Evolutionary conservation across 23 tunicate species (phyloP), one percentile per base, ranked within the genome.

Genomic region (Phallusia fumigata): DNA sequence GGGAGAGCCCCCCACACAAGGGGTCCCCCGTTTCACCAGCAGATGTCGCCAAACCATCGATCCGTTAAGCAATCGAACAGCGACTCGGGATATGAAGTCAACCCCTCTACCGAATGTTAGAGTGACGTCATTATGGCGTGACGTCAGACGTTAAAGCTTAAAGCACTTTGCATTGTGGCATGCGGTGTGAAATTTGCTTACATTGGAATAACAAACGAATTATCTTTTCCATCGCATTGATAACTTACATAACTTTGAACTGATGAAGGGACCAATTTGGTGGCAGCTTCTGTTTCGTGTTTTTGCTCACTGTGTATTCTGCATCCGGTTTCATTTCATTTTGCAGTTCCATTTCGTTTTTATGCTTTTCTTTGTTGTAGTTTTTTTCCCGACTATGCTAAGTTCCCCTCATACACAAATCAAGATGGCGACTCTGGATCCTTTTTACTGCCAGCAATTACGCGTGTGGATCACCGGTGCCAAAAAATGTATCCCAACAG

Each of bases 41-140:
- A 81, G 52, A 65, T 28, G 33, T 81, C 84, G 18, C 84, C 76
- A 3, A 40, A 1, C 69, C 80, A 74, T 30, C 69, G 72, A 0
- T 0, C 69, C 22, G 44, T 74, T 28, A 83, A 83, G 40, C 75
- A 81, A 35, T 86, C 84, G 13, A 86, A 80, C 53, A 87, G 80
- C 75, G 90, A 86, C 34, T 36, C 51, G 30, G 75, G 83, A 16
- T 79, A 52, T 52, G 83, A 79, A 5, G 40, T 47, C 36, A 79
- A 79, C 18, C 36, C 31, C 73, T 31, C 73, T 19, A 36, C 81
- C 11, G 69, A 58, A 58, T 58, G 69, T 58, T 58, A 58, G 69
- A 10, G 8, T 64, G 75, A 83, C 33, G 86, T 83, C 31, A 65
- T 83, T 11, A 75, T 83, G n/a, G n/a, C n/a, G n/a, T n/a, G n/a